Evolutionary conservation across 2,797 vertebrate genomes (phyloP), one percentile per base, ranked within the genome.

Genomic region (Enteromius afrohamiltoni): DNA sequence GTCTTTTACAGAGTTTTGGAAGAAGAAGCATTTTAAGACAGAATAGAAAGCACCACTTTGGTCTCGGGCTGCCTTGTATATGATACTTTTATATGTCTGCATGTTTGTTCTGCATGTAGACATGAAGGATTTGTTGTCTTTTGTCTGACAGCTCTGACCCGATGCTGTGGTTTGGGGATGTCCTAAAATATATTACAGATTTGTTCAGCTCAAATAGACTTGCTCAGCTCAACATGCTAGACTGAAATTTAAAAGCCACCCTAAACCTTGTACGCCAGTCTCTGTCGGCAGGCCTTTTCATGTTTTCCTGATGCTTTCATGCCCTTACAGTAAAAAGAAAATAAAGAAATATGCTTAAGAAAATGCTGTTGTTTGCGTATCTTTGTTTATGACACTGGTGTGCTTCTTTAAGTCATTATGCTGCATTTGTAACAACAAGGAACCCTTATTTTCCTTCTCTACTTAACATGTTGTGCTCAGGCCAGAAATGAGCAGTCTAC

Each of bases 151-250:
- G 49, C 19, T 37, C 19, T 55, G 71, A 51, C 19, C 49, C 34
- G 49, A 53, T 0, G 29, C 10, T 74, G 17, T 34, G 49, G 49
- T 53, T 74, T 74, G 29, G 31, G 9, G 17, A 21, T 53, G 71
- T 53, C 17, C 29, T 53, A 6, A 71, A 31, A 71, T 73, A 31
- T 49, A 21, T 73, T 6, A 74, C 11, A 55, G 71, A 55, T 74
- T 74, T 53, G 45, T 49, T 49, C 69, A 71, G 69, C 45, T 31
- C 69, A 79, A 85, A 78, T 34, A 79, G 76, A 87, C 78, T 76
- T 87, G 37, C 60, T 80, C 53, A 21, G 51, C 37, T 83, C 64
- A 67, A 53, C 62, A 75, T 49, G 11, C 62, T 45, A 77, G 31
- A 75, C 37, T 37, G 9, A 82, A 70, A 47, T 81, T 82, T 67